Evolutionary conservation across 2,113 vertebrate species (phyloP).

Genomic region (Xiphias gladius): DNA sequence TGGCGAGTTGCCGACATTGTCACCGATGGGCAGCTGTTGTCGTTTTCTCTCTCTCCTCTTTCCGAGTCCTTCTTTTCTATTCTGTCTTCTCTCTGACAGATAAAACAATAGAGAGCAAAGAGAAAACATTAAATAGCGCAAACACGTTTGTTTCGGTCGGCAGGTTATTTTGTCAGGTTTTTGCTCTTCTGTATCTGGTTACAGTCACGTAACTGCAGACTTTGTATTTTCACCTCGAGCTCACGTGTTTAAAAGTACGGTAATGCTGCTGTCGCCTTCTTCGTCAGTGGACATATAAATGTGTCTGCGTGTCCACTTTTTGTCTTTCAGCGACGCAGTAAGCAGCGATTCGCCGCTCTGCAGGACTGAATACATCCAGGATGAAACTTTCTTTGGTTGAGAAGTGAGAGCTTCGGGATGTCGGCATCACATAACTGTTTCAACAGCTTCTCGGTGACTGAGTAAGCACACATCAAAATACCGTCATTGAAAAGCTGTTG

Average conservation of each 20-base stretch:
- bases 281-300: no score
- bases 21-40: conserved; percentile 34
- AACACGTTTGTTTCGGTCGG: background rate
- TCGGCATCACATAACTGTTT: no score
- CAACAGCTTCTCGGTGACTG: no score
- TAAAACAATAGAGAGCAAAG: background rate
- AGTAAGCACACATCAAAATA: no score
- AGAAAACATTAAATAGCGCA: background rate
- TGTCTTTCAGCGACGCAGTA: no score
- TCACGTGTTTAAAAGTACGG: background rate
- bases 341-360: no score
- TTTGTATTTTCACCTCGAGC: background rate
- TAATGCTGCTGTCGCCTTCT: no score
- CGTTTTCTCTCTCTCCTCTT: conserved; percentile 61
- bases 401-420: no score
- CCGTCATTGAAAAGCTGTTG: no score
- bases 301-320: no score
- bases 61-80: conserved; percentile 51
- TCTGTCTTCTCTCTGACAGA: conserved; percentile 64
- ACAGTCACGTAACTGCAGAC: background rate
- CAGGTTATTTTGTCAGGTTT: background rate
- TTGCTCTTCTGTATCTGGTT: conserved; percentile 1
- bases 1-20: background rate
- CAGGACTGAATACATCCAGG: no score
- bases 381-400: no score